Base-by-base conservation (phyloP, 2,888 invertebrate species). In the Pseudeuparius sepicola region DNA sequence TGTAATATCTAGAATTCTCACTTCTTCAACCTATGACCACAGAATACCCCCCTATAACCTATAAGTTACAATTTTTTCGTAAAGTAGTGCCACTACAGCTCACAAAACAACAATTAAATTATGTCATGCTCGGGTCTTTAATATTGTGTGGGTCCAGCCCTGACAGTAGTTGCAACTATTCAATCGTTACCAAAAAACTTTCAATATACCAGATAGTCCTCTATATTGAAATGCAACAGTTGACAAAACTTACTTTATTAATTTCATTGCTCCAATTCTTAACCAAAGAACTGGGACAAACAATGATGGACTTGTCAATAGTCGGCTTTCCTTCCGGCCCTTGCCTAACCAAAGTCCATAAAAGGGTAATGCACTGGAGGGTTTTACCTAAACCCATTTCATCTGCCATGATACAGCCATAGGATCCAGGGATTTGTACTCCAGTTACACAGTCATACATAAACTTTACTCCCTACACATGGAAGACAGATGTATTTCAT, bases 261-360 rank as follows among this genome's bases (percentile, higher is more conserved):
- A 98, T 93, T 64, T 98, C 98, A 63, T 96, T 97, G 54, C 87
- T 87, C 98, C 98, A 98, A 63, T 98, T 99, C 65, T 93, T 96
- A 0, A 98, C 98, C 43, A 98, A 68, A 51, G 96, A 96, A 59
- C 94, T 94, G 0, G 98, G 98, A 36, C 92, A 86, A 0, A 98
- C 97, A 42, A 98, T 89, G 16, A 97, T 82, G 2, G 82, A 90
- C 65, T 96, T 97, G 24, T 82, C 78, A 41, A 97, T 89, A 1
- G 78, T 75, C 0, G 94, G 88, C 54, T 83, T 85, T 42, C 84
- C 85, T 43, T 93, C 85, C 0, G 94, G 89, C 24, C 96, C 83
- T 66, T 98, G 98, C 23, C 84, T 72, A 46, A 98, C 61, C 13
- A 97, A 63, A 1, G 96, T 94, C 96, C 96, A 98, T 11, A 96